phyloP scores from a whole-genome alignment of 2,888 invertebrate genomes.

The Heliothis peltigera region DNA sequence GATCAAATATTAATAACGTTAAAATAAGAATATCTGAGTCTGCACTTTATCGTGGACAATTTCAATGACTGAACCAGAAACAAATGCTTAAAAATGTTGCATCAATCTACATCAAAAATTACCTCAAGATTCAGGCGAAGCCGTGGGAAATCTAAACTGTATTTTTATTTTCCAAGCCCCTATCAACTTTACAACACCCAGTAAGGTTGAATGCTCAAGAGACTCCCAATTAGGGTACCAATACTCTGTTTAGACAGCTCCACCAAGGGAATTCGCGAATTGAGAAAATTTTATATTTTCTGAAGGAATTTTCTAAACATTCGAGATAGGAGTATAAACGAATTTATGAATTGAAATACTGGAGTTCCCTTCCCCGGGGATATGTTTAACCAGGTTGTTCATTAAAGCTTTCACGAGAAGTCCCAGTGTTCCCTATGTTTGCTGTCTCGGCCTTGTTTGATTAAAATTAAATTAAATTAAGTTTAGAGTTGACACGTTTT shows the following conservation, averaged over 20 bases:
- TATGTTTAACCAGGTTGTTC: constrained; percentile 8
- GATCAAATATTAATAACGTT: no score
- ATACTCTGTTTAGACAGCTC: constrained; percentile 35
- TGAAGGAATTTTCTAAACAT: constrained; percentile 5
- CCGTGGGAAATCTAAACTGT: neutral
- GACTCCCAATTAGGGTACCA: constrained; percentile 27
- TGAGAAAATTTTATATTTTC: constrained; percentile 34
- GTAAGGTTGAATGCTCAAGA: constrained; percentile 17
- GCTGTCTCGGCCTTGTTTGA: constrained; percentile 4
- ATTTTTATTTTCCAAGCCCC: neutral
- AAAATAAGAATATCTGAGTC: no score
- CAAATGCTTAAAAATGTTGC: no score
- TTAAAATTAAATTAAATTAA: constrained; percentile 23
- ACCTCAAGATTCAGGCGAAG: no score
- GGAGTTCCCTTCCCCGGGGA: neutral
- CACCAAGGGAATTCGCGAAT: constrained; percentile 20
- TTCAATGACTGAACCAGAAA: no score
- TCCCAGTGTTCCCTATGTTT: constrained; percentile 10
- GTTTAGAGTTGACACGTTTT: neutral
- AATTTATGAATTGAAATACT: constrained; percentile 17
- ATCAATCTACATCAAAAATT: no score
- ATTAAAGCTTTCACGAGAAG: constrained; percentile 4
- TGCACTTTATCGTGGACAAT: no score
- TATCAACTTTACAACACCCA: constrained; percentile 10
- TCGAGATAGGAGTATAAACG: neutral